Evolutionary conservation across 2,888 invertebrate genomes (phyloP).

Genomic region (Caenorhabditis plicata): DNA sequence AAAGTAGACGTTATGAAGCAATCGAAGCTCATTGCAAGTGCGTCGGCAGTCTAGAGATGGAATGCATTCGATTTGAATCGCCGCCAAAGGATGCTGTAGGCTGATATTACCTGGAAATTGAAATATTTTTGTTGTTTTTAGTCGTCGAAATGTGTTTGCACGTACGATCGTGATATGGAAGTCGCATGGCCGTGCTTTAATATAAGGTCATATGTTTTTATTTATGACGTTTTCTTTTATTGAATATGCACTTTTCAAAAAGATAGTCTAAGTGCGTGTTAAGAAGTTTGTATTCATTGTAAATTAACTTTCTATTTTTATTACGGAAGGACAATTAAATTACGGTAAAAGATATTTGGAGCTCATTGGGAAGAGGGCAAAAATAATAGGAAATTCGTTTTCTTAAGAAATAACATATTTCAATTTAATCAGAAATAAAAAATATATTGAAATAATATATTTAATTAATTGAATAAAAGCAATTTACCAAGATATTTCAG

Average conservation of each 20-base stretch:
- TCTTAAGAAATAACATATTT: too few species aligned
- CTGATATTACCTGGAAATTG: not conserved
- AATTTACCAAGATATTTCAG: slow-evolving; percentile 28
- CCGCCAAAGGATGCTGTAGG: slow-evolving; percentile 43
- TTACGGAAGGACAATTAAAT: not conserved
- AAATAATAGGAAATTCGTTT: too few species aligned
- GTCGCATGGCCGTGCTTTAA: slow-evolving; percentile 56
- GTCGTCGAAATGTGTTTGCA: slow-evolving; percentile 52
- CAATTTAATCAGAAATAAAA: too few species aligned
- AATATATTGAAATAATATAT: too few species aligned
- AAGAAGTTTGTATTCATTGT: too few species aligned
- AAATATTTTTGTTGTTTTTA: slow-evolving; percentile 12
- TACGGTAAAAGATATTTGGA: too few species aligned
- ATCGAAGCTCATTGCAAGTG: slow-evolving; percentile 56
- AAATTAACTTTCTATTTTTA: not conserved
- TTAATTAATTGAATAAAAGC: slow-evolving; percentile 1
- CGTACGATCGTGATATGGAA: slow-evolving; percentile 41
- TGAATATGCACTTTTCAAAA: too few species aligned
- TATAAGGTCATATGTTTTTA: slow-evolving; percentile 32
- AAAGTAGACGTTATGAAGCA: slow-evolving; percentile 39
- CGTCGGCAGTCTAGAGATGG: slow-evolving; percentile 51
- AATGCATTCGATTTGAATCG: slow-evolving; percentile 52
- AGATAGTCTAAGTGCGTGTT: too few species aligned
- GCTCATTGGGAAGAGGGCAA: too few species aligned
- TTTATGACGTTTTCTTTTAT: not conserved